phyloP scores from a whole-genome alignment of 2,113 vertebrate genomes.

The Mesitornis unicolor region DNA sequence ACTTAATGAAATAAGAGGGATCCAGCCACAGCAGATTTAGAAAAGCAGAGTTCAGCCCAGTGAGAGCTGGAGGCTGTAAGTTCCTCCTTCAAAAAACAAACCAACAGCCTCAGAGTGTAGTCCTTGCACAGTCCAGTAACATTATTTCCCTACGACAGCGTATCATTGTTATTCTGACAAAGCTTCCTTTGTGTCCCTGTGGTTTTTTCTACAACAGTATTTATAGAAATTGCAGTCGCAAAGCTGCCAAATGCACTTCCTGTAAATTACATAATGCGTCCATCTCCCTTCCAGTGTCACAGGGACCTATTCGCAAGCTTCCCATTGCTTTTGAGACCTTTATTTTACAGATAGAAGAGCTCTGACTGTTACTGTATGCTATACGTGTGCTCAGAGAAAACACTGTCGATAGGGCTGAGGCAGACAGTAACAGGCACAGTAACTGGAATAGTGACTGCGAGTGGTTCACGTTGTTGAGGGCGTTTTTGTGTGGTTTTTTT shows the following conservation, averaged over 20 bases:
- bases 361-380: not conserved
- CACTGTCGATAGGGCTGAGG: not conserved
- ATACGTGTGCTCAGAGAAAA: not conserved
- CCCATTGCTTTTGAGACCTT: not conserved
- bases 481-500: not conserved
- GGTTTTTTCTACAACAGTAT: not conserved
- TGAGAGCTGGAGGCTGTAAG: not conserved
- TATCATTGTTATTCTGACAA: not conserved
- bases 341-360: not conserved
- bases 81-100: not conserved
- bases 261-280: slow-evolving; percentile 8
- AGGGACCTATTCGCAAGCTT: not conserved
- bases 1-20: not conserved
- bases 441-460: not conserved
- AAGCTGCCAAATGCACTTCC: slow-evolving; percentile 15
- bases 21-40: not conserved
- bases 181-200: slow-evolving; percentile 3
- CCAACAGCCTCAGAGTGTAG: not conserved
- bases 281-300: not conserved
- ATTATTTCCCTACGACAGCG: not conserved
- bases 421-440: not conserved
- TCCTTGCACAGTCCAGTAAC: not conserved
- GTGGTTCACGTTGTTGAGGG: not conserved
- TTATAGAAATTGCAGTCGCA: not conserved
- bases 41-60: not conserved